A percentile compares a stretch with the other conserved stretches of the same genome.
These are phyloP conservation scores for Diabrotica balteata DNA, from an alignment of 2,888 invertebrate genomes.

Conservation along the genomic window DNA sequence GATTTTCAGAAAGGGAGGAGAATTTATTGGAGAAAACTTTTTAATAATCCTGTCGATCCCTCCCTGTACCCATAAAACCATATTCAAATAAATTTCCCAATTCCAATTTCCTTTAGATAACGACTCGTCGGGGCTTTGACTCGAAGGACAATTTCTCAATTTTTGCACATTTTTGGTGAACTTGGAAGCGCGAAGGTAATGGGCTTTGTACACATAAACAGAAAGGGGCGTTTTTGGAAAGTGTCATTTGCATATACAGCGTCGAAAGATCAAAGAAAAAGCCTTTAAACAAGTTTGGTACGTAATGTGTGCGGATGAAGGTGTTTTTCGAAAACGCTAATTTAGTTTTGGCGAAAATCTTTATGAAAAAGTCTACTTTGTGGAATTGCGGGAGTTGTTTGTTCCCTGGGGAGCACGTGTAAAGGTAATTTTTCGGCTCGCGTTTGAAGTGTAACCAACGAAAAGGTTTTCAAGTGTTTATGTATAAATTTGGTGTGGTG, in stretches of 20 bases:
- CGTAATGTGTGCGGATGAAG: constrained; percentile 15
- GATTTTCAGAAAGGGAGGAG: no score
- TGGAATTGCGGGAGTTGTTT: constrained; percentile 3
- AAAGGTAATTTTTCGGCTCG: not conserved
- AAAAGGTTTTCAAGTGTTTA: not conserved
- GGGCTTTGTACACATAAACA: constrained; percentile 28
- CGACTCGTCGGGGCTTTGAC: not conserved
- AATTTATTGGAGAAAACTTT: no score
- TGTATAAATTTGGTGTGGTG: not conserved
- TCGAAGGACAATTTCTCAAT: constrained; percentile 20
- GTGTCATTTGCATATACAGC: constrained; percentile 39
- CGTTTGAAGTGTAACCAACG: not conserved
- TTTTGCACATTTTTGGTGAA: constrained; percentile 7
- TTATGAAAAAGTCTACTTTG: constrained; percentile 27
- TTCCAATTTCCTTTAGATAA: constrained; percentile 9
- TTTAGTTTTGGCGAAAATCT: constrained; percentile 23
- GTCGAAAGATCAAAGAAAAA: constrained; percentile 37
- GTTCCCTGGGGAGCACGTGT: not conserved
- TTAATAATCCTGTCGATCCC: not conserved
- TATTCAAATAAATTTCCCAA: constrained; percentile 7
- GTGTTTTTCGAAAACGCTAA: constrained; percentile 30
- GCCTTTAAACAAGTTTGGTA: constrained; percentile 24
- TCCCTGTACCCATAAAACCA: constrained; percentile 6
- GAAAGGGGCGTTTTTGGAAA: constrained; percentile 32
- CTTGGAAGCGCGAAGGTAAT: constrained; percentile 20